Base-by-base conservation (phyloP, 2,113 vertebrate genomes). In the Lepisosteus oculatus region DNA sequence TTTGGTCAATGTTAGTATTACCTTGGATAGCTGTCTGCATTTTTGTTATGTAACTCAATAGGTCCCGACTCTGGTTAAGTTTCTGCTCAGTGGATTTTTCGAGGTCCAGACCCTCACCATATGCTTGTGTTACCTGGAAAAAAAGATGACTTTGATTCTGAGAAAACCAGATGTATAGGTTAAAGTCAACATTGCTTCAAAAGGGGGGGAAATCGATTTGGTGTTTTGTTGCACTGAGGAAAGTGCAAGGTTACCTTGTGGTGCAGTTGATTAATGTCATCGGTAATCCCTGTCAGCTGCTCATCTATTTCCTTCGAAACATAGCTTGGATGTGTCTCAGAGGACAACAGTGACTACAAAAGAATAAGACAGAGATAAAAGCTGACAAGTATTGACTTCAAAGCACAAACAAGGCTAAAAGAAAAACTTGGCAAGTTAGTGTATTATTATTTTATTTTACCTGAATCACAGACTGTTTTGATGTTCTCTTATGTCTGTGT, bases 1-100 rank as follows among this genome's bases (percentile, higher is more conserved):
- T 29, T 17, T 29, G 2, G 29, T 29, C 29, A 9, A 62, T 14
- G 9, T 69, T 68, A 13, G 42, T 62, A 15, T 43, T 91, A 98
- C 97, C 92, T 86, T 86, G 85, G 68, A 94, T 83, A n/a, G 47
- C 76, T 66, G 76, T 73, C 43, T 92, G 90, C 29, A 95, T 79
- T 43, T 71, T 83, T 47, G 75, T 69, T 61, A 94, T 86, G 75
- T 85, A 89, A 3, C 74, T 76, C 70, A 90, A 74, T 67, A 97
- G 77, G 44, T 83, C 79, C 74, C 78, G 79, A 74, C 84, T 92
- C 85, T 76, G 86, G 61, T 79, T 85, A 64, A 91, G n/a, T 13
- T 83, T 91, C 72, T 74, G 66, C 41, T 91, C 81, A 2, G 90
- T 86, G 6, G 76, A 74, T 56, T 51, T 59, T 17, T 76, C 75